Evolutionary conservation across 2,888 invertebrate species (phyloP), one percentile per base, ranked within the genome.

Genomic region (Linnaemya tessellans): DNA sequence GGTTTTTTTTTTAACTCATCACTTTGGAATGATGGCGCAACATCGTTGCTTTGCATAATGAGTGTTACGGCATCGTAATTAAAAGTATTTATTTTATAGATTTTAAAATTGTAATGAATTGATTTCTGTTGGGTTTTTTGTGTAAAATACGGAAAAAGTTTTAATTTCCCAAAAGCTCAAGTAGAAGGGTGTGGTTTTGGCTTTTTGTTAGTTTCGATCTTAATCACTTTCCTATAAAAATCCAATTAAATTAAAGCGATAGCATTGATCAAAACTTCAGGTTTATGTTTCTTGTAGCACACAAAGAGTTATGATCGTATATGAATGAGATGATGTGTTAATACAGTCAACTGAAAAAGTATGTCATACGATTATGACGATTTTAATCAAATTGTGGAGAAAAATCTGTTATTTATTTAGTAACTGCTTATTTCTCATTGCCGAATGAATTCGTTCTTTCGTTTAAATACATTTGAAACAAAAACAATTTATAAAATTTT

Each of bases 151-250:
- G 38, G 4, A 58, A 56, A 58, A 70, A 38, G 13, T 3, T 1
- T 22, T 60, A 70, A 20, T 38, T 70, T 54, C 20, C 13, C 35
- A 43, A 18, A 67, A 83, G 41, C 11, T 35, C 56, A 74, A 67
- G 30, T 20, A 51, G 18, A 68, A 70, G 74, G 84, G 79, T 75
- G 79, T 49, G 79, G 84, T 67, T 78, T 46, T 25, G 67, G 49
- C 65, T 74, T 30, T 15, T 54, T 41, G 41, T 64, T 25, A 51
- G 30, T 49, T 77, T 71, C 3, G 11, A 41, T 30, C 30, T 30
- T 30, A 30, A 30, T 5, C 2, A 30, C 2, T 30, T 30, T 30
- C 5, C 3, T 30, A 62, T 43, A 73, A 71, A 62, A 64, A 70
- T 71, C 67, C 58, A 67, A 46, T 30, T 30, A 25, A 56, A 25